Percentiles rank a stretch among this genome's conserved stretches.
These are phyloP conservation scores for Carcharodon carcharias DNA, from an alignment of 2,797 vertebrate species.

Conservation along the genomic window DNA sequence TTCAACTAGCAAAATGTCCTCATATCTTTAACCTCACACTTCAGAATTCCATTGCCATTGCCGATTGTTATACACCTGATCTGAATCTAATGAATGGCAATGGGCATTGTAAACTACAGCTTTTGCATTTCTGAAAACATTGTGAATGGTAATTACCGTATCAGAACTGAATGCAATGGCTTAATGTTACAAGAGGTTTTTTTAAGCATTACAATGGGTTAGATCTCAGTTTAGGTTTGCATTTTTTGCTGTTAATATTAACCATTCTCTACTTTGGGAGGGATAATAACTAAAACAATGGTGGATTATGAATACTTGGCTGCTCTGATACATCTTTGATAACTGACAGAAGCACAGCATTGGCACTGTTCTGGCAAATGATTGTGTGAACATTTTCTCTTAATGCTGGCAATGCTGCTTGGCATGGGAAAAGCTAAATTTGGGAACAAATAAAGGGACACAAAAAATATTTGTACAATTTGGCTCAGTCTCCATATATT, in stretches of 20 bases:
- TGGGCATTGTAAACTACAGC: neutral
- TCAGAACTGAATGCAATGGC: neutral
- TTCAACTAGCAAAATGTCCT: neutral
- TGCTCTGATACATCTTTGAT: neutral
- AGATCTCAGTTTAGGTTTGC: neutral
- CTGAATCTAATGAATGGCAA: neutral
- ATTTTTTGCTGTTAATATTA: neutral
- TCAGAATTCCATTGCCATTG: neutral
- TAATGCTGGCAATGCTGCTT: neutral
- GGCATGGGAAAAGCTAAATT: neutral
- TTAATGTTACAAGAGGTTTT: neutral
- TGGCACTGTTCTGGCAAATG: neutral
- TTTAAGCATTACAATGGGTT: neutral
- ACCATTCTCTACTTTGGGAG: neutral
- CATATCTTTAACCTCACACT: neutral
- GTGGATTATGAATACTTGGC: neutral
- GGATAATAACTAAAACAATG: neutral
- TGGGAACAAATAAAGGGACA: neutral
- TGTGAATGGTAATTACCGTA: neutral
- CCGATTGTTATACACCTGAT: neutral
- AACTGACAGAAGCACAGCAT: neutral
- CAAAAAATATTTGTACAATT: neutral
- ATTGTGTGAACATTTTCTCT: neutral
- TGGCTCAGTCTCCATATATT: neutral
- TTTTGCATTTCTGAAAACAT: neutral